Conservation (phyloP, 2,888 invertebrate species). For the Salpingus planirostris region DNA sequence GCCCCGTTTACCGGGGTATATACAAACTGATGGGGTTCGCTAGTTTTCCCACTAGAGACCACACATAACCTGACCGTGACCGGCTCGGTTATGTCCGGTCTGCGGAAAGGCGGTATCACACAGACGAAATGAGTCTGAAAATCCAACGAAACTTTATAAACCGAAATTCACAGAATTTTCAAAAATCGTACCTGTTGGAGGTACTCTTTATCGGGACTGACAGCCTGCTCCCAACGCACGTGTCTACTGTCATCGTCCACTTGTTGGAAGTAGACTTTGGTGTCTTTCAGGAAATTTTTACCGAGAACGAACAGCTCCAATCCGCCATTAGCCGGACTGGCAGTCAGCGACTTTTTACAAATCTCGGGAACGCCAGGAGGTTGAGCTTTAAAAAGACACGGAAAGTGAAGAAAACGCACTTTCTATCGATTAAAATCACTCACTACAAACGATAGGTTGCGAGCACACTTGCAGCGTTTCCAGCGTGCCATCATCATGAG, state of each 20-base stretch:
- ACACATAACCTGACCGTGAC: conserved; percentile 70
- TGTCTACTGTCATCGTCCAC: conserved; percentile 45
- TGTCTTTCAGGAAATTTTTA: conserved; percentile 88
- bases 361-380: conserved; percentile 89
- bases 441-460: conserved; percentile 87
- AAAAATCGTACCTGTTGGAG: conserved; percentile 60
- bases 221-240: conserved; percentile 68
- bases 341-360: conserved; percentile 76
- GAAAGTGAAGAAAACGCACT: neutral
- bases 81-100: conserved; percentile 59
- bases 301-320: conserved; percentile 80
- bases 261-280: conserved; percentile 69
- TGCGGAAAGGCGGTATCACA: conserved; percentile 69
- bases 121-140: conserved; percentile 79
- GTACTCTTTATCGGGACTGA: conserved; percentile 82
- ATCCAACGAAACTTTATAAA: too few species aligned
- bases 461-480: conserved; percentile 86
- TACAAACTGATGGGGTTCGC: conserved; percentile 76
- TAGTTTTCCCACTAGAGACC: conserved; percentile 76
- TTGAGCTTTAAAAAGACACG: conserved; percentile 55
- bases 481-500: conserved; percentile 64
- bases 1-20: conserved; percentile 57
- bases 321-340: conserved; percentile 72
- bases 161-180: conserved; percentile 9
- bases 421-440: conserved; percentile 39